Evolutionary conservation across 2,113 vertebrate genomes (phyloP), one percentile per base, ranked within the genome.

Genomic region (Hepsetus odoe): DNA sequence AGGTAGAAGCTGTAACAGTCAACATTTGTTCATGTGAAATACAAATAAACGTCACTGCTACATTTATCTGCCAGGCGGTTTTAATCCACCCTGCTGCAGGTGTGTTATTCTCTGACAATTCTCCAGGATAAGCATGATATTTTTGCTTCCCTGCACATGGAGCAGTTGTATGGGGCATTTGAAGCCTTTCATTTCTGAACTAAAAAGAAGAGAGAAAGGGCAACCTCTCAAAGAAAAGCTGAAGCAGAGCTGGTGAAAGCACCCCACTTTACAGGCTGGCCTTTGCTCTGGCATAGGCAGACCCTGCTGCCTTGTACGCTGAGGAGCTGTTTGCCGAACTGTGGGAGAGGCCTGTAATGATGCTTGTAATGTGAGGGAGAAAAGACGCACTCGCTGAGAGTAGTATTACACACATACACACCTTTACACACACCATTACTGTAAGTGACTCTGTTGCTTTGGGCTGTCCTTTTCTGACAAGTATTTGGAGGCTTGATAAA

Each of bases 201-300:
- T 35, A 61, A 55, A 83, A 73, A 32, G 77, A 40, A 24, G 70
- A 72, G 30, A 51, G 56, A 35, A 30, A 67, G 49, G 49, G 77
- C 73, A 70, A 82, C 65, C 76, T 83, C 80, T 20, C 56, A 56
- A 32, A 74, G 56, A 74, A 72, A 72, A 77, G 55, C 74, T 62
- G 80, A 87, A 77, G 74, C 67, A n/a, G 46, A 80, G 82, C 78
- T 75, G 71, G 74, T 75, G 74, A 56, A 80, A 76, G 82, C 58
- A 82, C 42, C 40, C 12, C 46, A 66, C 79, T 73, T 76, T 81
- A 77, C 55, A 55, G 62, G 44, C 67, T 70, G 72, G 56, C 68
- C 77, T 73, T 62, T 30, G 18, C 65, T 72, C 68, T 46, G 61
- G 58, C 18, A 30, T 79, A n/a, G 64, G 33, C 24, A 74, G 59